Evolutionary conservation across 2,113 vertebrate genomes (phyloP).

Genomic region (Phylloscopus trochilus): DNA sequence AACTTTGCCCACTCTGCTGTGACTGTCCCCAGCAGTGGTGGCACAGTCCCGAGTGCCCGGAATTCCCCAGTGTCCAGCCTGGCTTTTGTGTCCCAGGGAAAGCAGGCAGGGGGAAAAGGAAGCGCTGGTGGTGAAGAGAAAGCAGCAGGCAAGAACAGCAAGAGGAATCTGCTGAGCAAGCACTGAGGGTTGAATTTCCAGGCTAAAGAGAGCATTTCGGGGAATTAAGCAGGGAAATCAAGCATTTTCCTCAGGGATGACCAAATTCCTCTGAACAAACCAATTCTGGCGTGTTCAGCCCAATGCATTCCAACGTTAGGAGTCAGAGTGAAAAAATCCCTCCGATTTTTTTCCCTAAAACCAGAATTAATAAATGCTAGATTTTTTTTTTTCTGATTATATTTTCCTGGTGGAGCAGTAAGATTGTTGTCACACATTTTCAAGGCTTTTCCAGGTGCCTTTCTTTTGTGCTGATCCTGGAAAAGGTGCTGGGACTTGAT

Average conservation of each 20-base stretch:
- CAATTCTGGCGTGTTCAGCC: background rate
- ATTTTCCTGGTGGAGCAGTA: background rate
- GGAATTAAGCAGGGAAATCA: background rate
- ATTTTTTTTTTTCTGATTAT: background rate
- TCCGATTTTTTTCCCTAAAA: background rate
- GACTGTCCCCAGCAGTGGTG: background rate
- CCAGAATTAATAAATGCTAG: background rate
- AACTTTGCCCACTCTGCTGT: background rate
- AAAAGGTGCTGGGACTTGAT: background rate
- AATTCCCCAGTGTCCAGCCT: background rate
- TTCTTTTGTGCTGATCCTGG: background rate
- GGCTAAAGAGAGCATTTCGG: constrained; percentile 3
- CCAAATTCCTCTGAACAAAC: background rate
- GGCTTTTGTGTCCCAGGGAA: constrained; percentile 52
- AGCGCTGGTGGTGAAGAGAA: background rate
- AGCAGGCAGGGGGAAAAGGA: constrained; percentile 37
- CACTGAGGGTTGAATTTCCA: background rate
- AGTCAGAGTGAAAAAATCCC: background rate
- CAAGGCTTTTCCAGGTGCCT: background rate
- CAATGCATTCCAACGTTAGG: background rate
- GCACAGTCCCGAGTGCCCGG: background rate
- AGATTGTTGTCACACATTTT: background rate
- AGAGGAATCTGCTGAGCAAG: constrained; percentile 28
- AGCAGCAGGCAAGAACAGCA: background rate
- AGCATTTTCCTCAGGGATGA: constrained; percentile 9